A percentile compares a stretch with the other conserved stretches of the same genome.
phyloP scores from a whole-genome alignment of 2,797 vertebrate genomes.

The Sebastes taczanowskii region DNA sequence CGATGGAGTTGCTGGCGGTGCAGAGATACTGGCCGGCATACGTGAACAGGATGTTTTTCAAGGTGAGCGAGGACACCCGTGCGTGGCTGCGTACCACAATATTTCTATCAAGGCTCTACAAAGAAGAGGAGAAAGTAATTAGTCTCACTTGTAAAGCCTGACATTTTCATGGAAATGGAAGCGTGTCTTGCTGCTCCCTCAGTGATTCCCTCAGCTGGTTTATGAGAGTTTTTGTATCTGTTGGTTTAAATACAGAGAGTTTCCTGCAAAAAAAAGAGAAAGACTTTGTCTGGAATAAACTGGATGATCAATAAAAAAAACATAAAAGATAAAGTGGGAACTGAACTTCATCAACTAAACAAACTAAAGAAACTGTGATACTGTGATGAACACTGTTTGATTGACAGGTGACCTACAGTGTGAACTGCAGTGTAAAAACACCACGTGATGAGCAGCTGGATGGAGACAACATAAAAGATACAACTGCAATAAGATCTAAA shows the following conservation, averaged over 20 bases:
- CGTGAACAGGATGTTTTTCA: conserved; percentile 95
- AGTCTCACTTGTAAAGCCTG: neutral
- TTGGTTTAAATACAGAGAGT: neutral
- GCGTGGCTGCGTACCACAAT: conserved; percentile 92
- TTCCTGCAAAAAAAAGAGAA: neutral
- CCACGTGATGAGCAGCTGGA: neutral
- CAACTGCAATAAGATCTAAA: neutral
- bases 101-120: conserved; percentile 91
- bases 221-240: neutral
- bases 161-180: neutral
- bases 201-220: neutral
- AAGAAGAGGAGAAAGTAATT: conserved; percentile 19
- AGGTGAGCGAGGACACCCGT: conserved; percentile 92
- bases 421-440: neutral
- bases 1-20: conserved; percentile 95
- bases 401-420: neutral
- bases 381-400: neutral
- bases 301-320: neutral
- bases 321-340: neutral
- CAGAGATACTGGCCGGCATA: conserved; percentile 95
- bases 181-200: neutral
- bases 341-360: neutral
- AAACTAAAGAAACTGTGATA: neutral
- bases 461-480: neutral
- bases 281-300: neutral